Evolutionary conservation across 2,113 vertebrate genomes (phyloP).

Genomic region (Pterocles burchelli): DNA sequence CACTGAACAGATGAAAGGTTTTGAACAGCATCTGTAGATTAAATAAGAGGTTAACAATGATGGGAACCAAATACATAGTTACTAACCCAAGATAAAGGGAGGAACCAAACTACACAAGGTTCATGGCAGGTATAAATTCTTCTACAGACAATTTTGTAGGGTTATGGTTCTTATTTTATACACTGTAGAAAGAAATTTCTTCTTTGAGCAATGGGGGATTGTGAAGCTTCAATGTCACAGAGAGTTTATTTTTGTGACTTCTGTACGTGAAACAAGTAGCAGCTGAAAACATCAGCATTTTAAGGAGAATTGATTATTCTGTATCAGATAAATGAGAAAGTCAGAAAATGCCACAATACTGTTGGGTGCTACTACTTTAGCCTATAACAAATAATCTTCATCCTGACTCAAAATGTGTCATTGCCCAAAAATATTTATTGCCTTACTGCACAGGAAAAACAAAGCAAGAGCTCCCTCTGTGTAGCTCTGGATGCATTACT

Average conservation of each 20-base stretch:
- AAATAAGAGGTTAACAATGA: conserved; percentile 47
- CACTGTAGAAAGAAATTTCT: background rate
- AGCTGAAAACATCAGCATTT: background rate
- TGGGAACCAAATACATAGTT: conserved; percentile 24
- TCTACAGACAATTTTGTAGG: background rate
- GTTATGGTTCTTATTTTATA: background rate
- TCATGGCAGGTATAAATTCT: background rate
- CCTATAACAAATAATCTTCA: background rate
- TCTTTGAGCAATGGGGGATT: background rate
- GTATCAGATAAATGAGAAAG: background rate
- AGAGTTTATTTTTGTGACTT: background rate
- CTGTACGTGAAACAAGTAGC: background rate
- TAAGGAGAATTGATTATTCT: background rate
- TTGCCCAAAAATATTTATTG: background rate
- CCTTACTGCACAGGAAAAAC: conserved; percentile 22
- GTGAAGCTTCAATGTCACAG: background rate
- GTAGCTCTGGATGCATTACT: background rate
- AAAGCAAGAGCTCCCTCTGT: conserved; percentile 72
- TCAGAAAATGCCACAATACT: background rate
- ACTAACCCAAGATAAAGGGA: conserved; percentile 19
- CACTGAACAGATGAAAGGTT: conserved; percentile 36
- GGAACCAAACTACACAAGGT: background rate
- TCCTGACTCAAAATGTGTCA: background rate
- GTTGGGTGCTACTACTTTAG: background rate
- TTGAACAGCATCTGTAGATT: conserved; percentile 3